A percentile compares a stretch with the other conserved stretches of the same genome.
Conservation (phyloP, 2,797 vertebrate genomes). For the Delichon dasypus region DNA sequence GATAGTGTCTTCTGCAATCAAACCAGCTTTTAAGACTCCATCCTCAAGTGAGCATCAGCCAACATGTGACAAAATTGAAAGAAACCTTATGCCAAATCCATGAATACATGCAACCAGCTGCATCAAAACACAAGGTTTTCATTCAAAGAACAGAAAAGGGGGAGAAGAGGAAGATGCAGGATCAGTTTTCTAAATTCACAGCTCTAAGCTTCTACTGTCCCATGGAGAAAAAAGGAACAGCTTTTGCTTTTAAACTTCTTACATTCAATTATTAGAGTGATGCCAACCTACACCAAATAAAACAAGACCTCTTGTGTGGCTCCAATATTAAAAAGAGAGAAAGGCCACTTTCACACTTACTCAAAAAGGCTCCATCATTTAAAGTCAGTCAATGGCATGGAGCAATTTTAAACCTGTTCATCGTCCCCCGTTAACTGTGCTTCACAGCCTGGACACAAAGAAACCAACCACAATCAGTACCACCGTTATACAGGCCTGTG, state of each 20-base stretch:
- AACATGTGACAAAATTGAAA: not conserved
- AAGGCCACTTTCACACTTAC: not conserved
- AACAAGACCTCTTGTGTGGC: not conserved
- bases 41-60: not conserved
- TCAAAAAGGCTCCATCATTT: not conserved
- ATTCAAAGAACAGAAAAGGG: not conserved
- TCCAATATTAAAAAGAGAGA: not conserved
- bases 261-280: not conserved
- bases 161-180: not conserved
- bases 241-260: not conserved
- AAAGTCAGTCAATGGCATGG: not conserved
- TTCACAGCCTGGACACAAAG: not conserved
- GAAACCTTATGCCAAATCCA: not conserved
- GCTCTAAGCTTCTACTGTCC: not conserved
- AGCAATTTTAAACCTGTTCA: not conserved
- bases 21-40: not conserved
- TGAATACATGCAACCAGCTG: not conserved
- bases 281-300: not conserved
- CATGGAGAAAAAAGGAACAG: not conserved
- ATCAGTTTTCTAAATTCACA: not conserved
- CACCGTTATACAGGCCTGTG: not conserved
- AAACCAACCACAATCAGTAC: not conserved
- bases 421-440: not conserved
- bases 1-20: not conserved
- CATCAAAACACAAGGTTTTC: not conserved